These are phyloP conservation scores for Hydrozoanthus tunicans DNA, from an alignment of 64 coral and sea anemone species.

Conservation along the genomic window DNA sequence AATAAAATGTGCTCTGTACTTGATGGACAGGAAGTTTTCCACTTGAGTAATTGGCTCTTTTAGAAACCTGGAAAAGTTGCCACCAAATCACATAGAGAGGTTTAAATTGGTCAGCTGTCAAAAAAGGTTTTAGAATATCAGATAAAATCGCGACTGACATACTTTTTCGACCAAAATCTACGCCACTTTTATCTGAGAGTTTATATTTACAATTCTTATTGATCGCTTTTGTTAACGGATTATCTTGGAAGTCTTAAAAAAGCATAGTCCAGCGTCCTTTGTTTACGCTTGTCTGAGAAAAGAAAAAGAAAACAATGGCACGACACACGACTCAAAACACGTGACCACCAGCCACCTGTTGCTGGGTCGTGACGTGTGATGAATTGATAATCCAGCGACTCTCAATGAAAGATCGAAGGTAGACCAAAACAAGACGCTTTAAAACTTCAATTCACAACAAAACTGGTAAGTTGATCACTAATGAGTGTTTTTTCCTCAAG, in stretches of 20 bases:
- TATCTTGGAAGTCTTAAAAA: constrained; percentile 13
- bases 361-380: constrained; percentile 70
- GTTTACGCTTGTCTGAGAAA: constrained; percentile 4
- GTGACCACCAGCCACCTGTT: constrained; percentile 79
- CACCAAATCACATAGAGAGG: neutral
- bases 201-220: constrained; percentile 31
- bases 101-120: neutral
- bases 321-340: constrained; percentile 52
- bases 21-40: neutral
- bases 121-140: neutral
- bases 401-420: constrained; percentile 55
- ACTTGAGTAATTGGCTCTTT: constrained; percentile 37
- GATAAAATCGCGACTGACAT: neutral
- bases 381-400: constrained; percentile 43
- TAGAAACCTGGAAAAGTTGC: neutral
- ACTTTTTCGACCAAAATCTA: neutral
- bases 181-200: neutral
- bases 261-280: neutral
- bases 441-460: constrained; percentile 17
- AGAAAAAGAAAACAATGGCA: constrained; percentile 44
- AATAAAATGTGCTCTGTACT: too few relatives aligned
- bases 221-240: neutral
- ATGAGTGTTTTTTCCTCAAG: neutral
- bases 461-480: constrained; percentile 57
- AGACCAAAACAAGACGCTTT: constrained; percentile 64